Evolutionary conservation across 2,797 vertebrate genomes (phyloP), one percentile per base, ranked within the genome.

Genomic region (Chiloscyllium punctatum): DNA sequence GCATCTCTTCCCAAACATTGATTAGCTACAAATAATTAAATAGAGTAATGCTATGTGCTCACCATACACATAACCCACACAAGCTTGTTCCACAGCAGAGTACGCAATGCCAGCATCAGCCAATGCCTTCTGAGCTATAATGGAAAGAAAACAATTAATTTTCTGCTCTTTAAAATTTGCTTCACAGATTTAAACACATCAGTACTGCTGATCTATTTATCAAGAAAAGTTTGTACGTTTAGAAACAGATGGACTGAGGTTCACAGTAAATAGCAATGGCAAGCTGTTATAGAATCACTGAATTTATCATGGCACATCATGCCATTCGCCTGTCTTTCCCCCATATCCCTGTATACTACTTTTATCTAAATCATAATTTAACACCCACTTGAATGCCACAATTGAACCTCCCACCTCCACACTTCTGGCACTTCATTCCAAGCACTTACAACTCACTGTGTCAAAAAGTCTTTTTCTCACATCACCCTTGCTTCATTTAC

Each of bases 21-120:
- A 53, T n/a, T 72, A n/a, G 69, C 53, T 79, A 79, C 71, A 79
- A 37, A 62, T 11, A 23, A 53, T 69, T 37, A 95, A 51, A 66
- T 71, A 57, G 66, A 77, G 23, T 69, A n/a, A 95, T 57, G 27
- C 30, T 23, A 4, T 30, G 33, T 96, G 95, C 97, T 95, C 97
- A 99, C 99, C 99, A 74, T 98, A 99, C 96, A 99, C 99, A 9
- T 99, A 99, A 96, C 99, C 99, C 21, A 99, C 97, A 96, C 98
- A 99, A 0, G 99, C 99, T 96, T 99, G 99, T 96, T 99, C 97
- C 96, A 99, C 97, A 0, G 97, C 97, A 90, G 98, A 98, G 96
- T 99, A 99, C 3, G 98, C 97, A 96, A 99, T 96, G 96, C 98
- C 98, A 95, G 99, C 99, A 97, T 99, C 99, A 95, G 97, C 97